A percentile compares a stretch with the other conserved stretches of the same genome.
Evolutionary conservation across 2,888 invertebrate species (phyloP).

Genomic region (Bhutanitis thaidina): DNA sequence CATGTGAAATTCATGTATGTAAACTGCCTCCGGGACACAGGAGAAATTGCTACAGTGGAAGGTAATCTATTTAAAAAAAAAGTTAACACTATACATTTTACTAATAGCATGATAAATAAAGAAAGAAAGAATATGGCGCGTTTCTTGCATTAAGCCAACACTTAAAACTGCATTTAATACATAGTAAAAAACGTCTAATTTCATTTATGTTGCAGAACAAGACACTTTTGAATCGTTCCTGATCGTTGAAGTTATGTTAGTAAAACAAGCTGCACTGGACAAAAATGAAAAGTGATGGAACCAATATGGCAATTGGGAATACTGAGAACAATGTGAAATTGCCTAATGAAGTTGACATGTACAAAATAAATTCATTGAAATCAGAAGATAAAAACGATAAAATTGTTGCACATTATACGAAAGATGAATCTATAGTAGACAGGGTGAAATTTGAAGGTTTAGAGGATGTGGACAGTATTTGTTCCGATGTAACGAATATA

Average conservation of each 20-base stretch:
- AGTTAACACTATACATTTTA: no score
- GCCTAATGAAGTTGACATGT: constrained; percentile 39
- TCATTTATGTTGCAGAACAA: background rate
- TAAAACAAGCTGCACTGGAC: background rate
- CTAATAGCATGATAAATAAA: no score
- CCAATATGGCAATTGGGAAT: background rate
- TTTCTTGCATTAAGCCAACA: no score
- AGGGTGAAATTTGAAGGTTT: constrained; percentile 70
- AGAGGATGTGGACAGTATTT: constrained; percentile 65
- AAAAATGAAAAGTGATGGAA: constrained; percentile 6
- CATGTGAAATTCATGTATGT: no score
- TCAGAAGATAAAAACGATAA: constrained; percentile 41
- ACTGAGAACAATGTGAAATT: constrained; percentile 24
- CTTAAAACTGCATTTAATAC: no score
- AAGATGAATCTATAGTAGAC: constrained; percentile 43
- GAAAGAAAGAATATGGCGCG: no score
- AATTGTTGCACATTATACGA: constrained; percentile 36
- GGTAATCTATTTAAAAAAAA: no score
- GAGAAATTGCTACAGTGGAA: no score
- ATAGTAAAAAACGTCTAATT: no score
- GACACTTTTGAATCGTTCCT: background rate
- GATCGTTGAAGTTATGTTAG: background rate
- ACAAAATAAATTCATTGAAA: constrained; percentile 62
- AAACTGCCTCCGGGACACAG: no score
- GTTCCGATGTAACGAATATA: constrained; percentile 52